Evolutionary conservation across 2,113 vertebrate species (phyloP), one percentile per base, ranked within the genome.

Genomic region (Epinephelus lanceolatus): DNA sequence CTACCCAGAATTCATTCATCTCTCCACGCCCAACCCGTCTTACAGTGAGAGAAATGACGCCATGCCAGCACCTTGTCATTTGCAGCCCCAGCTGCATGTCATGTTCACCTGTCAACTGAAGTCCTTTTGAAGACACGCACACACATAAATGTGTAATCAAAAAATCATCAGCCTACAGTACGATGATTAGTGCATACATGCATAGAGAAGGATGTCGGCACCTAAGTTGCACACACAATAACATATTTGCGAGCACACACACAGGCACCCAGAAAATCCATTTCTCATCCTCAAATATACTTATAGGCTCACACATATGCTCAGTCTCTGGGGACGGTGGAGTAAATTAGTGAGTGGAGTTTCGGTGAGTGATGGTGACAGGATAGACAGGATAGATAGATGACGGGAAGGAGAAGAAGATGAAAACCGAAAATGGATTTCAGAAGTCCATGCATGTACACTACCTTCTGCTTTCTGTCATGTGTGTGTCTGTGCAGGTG

Each of bases 391-490:
- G 78, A 87, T 61, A 65, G 93, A 93, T 87, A 80, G 88, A 92
- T 90, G 88, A 91, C 67, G 69, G 88, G 86, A 86, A 78, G 68
- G 78, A 85, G 76, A 68, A 81, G 90, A 83, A 92, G 86, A 93
- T 93, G 89, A 92, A 90, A 92, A 87, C 82, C n/a, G 78, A 87
- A 92, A 93, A 92, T 91, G 71, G 80, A 82, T 89, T 90, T 90
- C 59, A 60, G 61, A 85, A 92, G 84, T 91, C 86, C 77, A 83
- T 27, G 57, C 86, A 86, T 90, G 88, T 61, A 73, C 81, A 51
- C 45, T 52, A 80, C 76, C 68, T 63, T 75, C 79, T 78, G 80
- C n/a, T 82, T 76, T 59, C 59, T 71, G 52, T 25, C 17, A 59
- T 51, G 27, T 53, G 27, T 19, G 25, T 27, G 49, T 71, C 37